Base-by-base conservation (phyloP, 2,113 vertebrate species). In the Enhydra lutris region DNA sequence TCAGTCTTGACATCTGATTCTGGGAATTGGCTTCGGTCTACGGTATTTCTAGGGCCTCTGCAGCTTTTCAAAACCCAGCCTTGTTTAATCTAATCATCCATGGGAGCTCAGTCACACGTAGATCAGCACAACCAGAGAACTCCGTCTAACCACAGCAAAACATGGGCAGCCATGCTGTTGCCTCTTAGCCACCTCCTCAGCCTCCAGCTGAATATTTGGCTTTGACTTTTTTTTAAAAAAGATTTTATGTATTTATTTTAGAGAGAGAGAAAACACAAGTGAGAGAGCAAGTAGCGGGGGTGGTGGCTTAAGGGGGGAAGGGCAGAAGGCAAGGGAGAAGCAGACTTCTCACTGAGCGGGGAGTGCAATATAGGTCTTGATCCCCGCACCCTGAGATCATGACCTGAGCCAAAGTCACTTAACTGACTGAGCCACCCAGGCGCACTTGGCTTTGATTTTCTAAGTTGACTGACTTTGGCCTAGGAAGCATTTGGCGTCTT, bases 41-140 rank as follows among this genome's bases (percentile, higher is more conserved):
- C 0, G 50, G 50, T 59, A 57, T 85, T 98, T 98, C n/a, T 12
- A 67, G 80, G 71, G 88, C 82, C 11, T 13, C 29, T 91, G 31
- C 83, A 98, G 89, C 95, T 98, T 98, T 98, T 97, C 91, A 98
- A 98, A 98, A 97, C 94, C 96, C 2, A 80, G 89, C 0, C 73
- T 87, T 91, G 26, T 97, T 98, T 98, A 97, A 98, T 94, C 89
- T 97, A 96, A 97, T 97, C 95, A 76, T 96, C 96, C 21, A 55
- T 15, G 52, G 92, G 52, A 73, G 69, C 76, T 85, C 7, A 67
- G 9, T 73, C 87, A 61, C 82, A 92, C 23, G 79, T 61, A 93
- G 82, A 97, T 97, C 95, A 98, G 94, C 96, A 98, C 57, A 85
- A 91, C 90, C 80, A 73, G 81, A 83, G 82, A 85, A 65, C 74